These are phyloP conservation scores for Athene noctua DNA, from an alignment of 2,113 vertebrate genomes.

Conservation along the genomic window DNA sequence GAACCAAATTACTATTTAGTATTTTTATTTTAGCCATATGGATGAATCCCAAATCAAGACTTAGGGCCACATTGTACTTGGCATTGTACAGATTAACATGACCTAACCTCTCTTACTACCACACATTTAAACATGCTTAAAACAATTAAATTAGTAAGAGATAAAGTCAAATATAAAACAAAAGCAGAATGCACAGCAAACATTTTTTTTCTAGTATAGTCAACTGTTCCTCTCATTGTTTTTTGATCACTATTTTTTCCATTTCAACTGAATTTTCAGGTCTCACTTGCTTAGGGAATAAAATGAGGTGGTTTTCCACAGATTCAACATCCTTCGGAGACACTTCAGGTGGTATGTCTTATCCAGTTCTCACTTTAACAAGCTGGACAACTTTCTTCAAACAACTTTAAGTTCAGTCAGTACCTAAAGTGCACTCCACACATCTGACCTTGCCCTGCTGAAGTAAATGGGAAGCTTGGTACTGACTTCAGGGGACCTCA, in stretches of 20 bases:
- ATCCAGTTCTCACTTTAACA: neutral
- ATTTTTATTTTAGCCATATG: neutral
- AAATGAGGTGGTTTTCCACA: neutral
- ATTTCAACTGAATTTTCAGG: neutral
- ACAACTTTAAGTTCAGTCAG: neutral
- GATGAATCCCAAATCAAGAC: neutral
- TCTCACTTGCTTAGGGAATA: neutral
- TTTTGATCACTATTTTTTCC: neutral
- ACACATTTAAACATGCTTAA: neutral
- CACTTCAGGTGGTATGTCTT: neutral
- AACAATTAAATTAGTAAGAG: neutral
- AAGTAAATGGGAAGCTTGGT: neutral
- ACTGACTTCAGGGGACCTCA: neutral
- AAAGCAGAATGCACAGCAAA: neutral
- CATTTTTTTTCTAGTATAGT: neutral
- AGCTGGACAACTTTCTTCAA: neutral
- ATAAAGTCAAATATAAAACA: neutral
- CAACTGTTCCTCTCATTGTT: neutral
- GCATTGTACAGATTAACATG: neutral
- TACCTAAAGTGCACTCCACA: fast-evolving
- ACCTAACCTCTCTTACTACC: neutral
- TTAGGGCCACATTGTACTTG: neutral
- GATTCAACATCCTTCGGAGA: neutral
- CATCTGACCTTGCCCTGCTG: neutral
- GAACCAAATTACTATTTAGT: neutral